These are phyloP conservation scores for Pachypanchax playfairii DNA, from an alignment of 2,113 vertebrate species.

Conservation along the genomic window DNA sequence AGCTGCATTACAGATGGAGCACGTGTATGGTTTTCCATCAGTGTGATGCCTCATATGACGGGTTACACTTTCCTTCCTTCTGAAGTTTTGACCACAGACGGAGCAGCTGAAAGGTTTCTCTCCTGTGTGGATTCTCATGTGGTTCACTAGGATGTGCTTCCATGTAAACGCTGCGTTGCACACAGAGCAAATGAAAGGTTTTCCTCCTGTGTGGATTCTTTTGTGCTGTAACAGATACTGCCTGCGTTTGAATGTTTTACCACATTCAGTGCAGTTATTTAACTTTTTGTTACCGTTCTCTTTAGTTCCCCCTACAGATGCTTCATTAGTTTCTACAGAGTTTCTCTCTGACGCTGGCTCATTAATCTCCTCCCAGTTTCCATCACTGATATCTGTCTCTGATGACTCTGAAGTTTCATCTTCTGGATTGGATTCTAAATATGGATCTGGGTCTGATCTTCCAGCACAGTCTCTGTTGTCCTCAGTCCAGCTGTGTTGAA, in stretches of 20 bases:
- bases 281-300: background rate
- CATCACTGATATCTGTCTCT: background rate
- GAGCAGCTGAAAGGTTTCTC: constrained; percentile 11
- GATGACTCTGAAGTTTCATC: background rate
- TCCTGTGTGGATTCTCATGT: constrained; percentile 5
- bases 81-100: background rate
- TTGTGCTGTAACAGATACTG: background rate
- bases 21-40: background rate
- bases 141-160: background rate
- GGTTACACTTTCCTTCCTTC: background rate
- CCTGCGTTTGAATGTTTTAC: constrained; percentile 5
- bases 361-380: background rate
- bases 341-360: background rate
- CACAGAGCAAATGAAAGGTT: constrained; percentile 9
- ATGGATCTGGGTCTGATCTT: background rate
- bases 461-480: background rate
- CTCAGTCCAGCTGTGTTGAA: background rate
- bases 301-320: background rate
- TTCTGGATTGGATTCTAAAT: background rate
- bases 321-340: background rate
- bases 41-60: constrained; percentile 3
- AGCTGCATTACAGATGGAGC: background rate
- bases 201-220: constrained; percentile 1
- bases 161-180: constrained; percentile 2
- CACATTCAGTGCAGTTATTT: constrained; percentile 2